Conservation (phyloP, 2,113 vertebrate species). For the Alethe castanea region DNA sequence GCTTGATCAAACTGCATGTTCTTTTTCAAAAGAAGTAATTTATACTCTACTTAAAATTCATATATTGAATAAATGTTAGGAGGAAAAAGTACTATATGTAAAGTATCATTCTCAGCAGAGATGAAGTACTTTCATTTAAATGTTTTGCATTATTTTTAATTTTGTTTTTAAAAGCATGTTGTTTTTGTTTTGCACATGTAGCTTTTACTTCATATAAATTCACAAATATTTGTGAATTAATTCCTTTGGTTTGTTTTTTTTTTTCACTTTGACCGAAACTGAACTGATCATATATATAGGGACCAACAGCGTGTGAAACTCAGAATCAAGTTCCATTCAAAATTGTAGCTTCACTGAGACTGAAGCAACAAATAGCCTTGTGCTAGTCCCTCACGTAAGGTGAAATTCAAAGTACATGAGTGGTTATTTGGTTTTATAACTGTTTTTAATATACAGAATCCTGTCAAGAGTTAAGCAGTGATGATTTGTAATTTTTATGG, state of each 20-base stretch:
- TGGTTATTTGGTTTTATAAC: not conserved
- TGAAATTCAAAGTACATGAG: not conserved
- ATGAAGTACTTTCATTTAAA: not conserved
- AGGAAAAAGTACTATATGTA: not conserved
- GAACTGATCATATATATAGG: not conserved
- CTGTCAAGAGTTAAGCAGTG: not conserved
- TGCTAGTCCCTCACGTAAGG: not conserved
- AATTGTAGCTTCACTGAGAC: not conserved
- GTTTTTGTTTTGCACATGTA: not conserved
- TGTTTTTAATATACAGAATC: not conserved
- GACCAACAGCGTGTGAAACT: not conserved
- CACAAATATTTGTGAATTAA: not conserved
- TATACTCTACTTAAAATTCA: not conserved
- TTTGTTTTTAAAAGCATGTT: not conserved
- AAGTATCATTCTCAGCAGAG: not conserved
- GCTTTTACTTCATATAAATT: not conserved
- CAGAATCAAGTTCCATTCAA: not conserved
- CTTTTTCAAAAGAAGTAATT: constrained; percentile 4
- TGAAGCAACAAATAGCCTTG: not conserved
- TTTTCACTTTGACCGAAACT: not conserved
- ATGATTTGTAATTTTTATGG: not conserved
- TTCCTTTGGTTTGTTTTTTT: not conserved
- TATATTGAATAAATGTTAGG: not conserved
- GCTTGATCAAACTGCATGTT: not conserved
- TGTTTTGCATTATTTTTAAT: not conserved